Percentiles rank a stretch among this genome's conserved stretches.
Conservation (phyloP, 2,888 invertebrate genomes). For the Calameuta filiformis region DNA sequence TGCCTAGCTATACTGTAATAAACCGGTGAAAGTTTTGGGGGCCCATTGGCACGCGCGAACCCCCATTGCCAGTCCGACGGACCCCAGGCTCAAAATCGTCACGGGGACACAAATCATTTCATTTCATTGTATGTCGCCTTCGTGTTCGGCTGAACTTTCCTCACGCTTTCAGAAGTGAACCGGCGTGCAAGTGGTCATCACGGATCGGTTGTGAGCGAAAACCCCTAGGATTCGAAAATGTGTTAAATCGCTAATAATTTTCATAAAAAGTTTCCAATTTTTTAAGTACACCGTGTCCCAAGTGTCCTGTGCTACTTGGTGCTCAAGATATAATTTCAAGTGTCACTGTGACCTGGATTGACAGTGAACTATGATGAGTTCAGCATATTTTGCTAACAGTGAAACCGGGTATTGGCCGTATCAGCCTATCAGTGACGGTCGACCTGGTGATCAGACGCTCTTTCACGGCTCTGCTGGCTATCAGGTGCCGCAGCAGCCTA, state of each 20-base stretch:
- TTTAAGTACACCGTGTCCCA: neutral
- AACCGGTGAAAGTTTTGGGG: slow-evolving; percentile 60
- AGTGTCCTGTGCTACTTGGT: neutral
- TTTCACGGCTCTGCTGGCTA: slow-evolving; percentile 24
- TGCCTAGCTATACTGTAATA: slow-evolving; percentile 36
- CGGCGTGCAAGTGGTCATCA: slow-evolving; percentile 38
- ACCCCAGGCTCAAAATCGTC: slow-evolving; percentile 52
- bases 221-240: neutral
- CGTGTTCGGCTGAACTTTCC: slow-evolving; percentile 21
- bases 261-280: neutral
- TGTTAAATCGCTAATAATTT: neutral
- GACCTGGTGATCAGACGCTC: slow-evolving; percentile 20
- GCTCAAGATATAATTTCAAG: neutral
- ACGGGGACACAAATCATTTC: slow-evolving; percentile 57
- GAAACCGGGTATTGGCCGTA: slow-evolving; percentile 47
- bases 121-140: slow-evolving; percentile 45
- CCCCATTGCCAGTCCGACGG: slow-evolving; percentile 31
- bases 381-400: slow-evolving; percentile 37
- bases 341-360: neutral
- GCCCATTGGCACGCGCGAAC: slow-evolving; percentile 58
- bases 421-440: slow-evolving; percentile 31
- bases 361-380: slow-evolving; percentile 41
- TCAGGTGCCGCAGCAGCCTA: slow-evolving; percentile 12
- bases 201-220: slow-evolving; percentile 10
- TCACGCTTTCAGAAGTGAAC: slow-evolving; percentile 36